Evolutionary conservation across 2,888 invertebrate genomes (phyloP), one percentile per base, ranked within the genome.

Genomic region (Myathropa florea): DNA sequence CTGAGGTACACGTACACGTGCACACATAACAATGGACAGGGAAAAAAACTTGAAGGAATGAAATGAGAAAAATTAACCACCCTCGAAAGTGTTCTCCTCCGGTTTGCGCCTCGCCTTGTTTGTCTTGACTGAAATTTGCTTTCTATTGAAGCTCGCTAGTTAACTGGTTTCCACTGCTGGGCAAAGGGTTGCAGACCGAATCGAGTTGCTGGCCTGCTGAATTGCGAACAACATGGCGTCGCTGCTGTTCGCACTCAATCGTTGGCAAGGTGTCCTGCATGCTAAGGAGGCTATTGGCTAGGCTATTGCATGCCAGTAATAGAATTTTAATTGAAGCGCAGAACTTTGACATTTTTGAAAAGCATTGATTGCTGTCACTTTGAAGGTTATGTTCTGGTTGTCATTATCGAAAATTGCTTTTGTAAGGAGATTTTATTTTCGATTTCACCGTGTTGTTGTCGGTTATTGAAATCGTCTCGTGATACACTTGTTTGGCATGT

Each of bases 111-210:
- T 72, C 59, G 30, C 28, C 39, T 81, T 78, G 68, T 70, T 79
- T 86, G 73, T 75, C 65, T 78, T 86, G 60, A 70, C 83, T 83
- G 30, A 57, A 81, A 68, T 75, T 81, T 78, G 53, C 70, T 70
- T 73, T 85, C 72, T 70, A 65, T 75, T 86, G 33, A 46, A 68
- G 67, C 77, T 78, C 64, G 68, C 28, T 67, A 72, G 67, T 86
- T 79, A 75, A 79, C 60, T 86, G 63, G 73, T 63, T 61, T 46
- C 18, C 46, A 46, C 46, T 18, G 46, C 18, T 14, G 18, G n/a
- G 18, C 7, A 46, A 18, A 46, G 46, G 46, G 18, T 46, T 18
- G 46, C 46, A 7, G 33, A 12, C 33, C 33, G 33, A 33, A 33
- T 33, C 33, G 9, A 6, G 46, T 46, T 18, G 46, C 1, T 46